Evolutionary conservation across 2,888 invertebrate genomes (phyloP).

Genomic region (Lithosia quadra): DNA sequence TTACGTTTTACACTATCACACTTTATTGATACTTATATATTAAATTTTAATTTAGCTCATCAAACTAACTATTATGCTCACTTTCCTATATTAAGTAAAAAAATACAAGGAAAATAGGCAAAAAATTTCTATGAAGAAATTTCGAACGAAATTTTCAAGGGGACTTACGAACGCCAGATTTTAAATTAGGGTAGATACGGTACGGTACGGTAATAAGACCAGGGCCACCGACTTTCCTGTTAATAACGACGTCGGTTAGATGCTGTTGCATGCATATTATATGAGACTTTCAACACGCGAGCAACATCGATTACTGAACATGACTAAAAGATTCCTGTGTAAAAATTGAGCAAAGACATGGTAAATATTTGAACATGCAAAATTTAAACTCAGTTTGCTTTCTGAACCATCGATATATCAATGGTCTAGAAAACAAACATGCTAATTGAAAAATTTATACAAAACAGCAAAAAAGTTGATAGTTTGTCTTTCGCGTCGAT

Average conservation of each 20-base stretch:
- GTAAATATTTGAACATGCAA: too few species aligned
- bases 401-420: too few species aligned
- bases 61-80: too few species aligned
- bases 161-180: conserved; percentile 18
- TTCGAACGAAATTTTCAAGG: conserved; percentile 20
- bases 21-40: too few species aligned
- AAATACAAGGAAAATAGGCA: conserved; percentile 5
- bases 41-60: too few species aligned
- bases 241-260: conserved; percentile 37
- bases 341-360: conserved; percentile 19
- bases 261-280: conserved; percentile 41
- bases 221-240: conserved; percentile 23
- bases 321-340: conserved; percentile 21
- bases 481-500: too few species aligned
- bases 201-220: conserved; percentile 26
- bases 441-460: too few species aligned
- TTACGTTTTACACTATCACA: too few species aligned
- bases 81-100: not conserved
- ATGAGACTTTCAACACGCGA: conserved; percentile 34
- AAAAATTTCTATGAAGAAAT: conserved; percentile 8
- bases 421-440: too few species aligned
- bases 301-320: conserved; percentile 24
- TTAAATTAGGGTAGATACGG: conserved; percentile 36
- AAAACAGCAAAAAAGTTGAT: too few species aligned
- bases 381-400: too few species aligned